Base-by-base conservation (phyloP, 1,140 invertebrate genomes). In the Leptopilina boulardi region DNA sequence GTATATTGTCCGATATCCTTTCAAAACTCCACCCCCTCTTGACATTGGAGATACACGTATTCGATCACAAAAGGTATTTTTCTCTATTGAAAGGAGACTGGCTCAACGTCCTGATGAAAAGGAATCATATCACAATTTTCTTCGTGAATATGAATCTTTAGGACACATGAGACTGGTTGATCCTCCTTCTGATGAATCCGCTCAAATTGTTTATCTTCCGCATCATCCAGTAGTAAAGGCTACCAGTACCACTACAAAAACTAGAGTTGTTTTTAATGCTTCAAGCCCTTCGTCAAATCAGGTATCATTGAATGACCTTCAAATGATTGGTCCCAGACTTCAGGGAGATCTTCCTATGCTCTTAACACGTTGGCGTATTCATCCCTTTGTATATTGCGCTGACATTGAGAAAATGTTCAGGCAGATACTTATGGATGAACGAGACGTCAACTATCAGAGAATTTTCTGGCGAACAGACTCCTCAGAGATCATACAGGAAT, bases 201-300 rank as follows among this genome's bases (percentile, higher is more conserved):
- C 2, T 11, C 38, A 41, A 41, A 5, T 41, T 41, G 15, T 4
- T 51, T 80, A 80, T 75, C 13, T 82, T 9, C 82, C 83, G 19
- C 83, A 84, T 74, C 83, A 84, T 47, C 41, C n/a, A 2, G 80
- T 84, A 0, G 11, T 82, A 0, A 73, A 72, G 9, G 66, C 56
- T 5, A 15, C 11, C 2, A 72, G 42, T 21, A 71, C 56, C 1
- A 2, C 71, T 3, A 66, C 47, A 1, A 75, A 75, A 23, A 13
- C 77, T 10, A 19, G 79, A 54, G 70, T 86, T 0, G 89, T 91
- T 0, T 90, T 88, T 77, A 83, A 91, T 80, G 89, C 81, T 0
- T 87, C 85, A 74, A 19, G 80, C 78, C 4, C 34, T 77, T 13
- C 84, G 3, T 41, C 38, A 4, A 41, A 41, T 41, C 3, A 41